phyloP scores from a whole-genome alignment of 2,797 vertebrate genomes.

The Taeniopygia guttata region DNA sequence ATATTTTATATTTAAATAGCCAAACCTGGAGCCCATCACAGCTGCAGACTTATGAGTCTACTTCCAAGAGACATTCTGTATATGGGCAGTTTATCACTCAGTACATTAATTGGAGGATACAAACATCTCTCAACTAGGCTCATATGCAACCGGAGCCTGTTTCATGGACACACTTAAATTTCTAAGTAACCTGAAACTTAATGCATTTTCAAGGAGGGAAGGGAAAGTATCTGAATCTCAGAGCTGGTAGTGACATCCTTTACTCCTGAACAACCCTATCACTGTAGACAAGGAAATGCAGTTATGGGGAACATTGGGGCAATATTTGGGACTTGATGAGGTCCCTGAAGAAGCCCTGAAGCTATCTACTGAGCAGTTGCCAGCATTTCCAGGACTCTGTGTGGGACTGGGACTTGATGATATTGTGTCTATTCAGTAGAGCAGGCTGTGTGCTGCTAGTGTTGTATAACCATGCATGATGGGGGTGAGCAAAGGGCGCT shows the following conservation, averaged over 20 bases:
- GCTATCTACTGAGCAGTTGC: background rate
- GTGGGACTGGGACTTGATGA: background rate
- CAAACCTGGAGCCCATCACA: background rate
- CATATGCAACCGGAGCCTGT: background rate
- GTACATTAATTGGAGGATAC: background rate
- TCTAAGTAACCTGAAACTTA: background rate
- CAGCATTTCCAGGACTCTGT: background rate
- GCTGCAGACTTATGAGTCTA: background rate
- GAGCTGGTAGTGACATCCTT: background rate
- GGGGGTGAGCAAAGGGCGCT: conserved; percentile 20
- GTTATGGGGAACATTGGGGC: background rate
- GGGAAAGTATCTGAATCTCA: background rate
- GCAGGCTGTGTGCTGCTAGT: background rate
- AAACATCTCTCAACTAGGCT: background rate
- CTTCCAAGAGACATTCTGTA: background rate
- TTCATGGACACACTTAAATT: background rate
- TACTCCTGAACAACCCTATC: background rate
- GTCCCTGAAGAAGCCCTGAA: background rate
- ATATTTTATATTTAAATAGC: background rate
- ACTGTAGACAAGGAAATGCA: background rate
- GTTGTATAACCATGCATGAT: background rate
- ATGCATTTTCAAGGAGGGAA: background rate
- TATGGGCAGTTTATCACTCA: background rate
- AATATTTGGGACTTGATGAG: background rate
- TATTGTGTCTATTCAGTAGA: background rate